phyloP scores from a whole-genome alignment of 2,113 vertebrate species.

The Rhodinocichla rosea region DNA sequence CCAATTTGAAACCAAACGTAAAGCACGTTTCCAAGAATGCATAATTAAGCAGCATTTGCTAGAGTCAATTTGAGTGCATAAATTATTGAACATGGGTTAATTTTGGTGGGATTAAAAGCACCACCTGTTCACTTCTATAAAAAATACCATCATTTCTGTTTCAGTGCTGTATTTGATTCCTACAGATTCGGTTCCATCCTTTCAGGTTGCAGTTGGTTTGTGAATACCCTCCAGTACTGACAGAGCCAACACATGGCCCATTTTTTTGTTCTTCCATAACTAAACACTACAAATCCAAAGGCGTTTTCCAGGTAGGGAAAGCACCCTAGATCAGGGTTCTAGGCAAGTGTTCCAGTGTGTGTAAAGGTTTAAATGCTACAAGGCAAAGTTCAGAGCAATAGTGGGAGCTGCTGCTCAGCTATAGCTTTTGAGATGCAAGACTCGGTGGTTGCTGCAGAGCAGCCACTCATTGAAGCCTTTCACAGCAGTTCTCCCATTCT shows the following conservation, averaged over 20 bases:
- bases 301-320: neutral
- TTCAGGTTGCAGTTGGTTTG: neutral
- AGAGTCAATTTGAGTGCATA: conserved; percentile 21
- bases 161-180: conserved; percentile 20
- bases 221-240: neutral
- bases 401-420: neutral
- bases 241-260: neutral
- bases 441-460: neutral
- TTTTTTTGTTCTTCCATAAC: neutral
- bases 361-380: neutral
- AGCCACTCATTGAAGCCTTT: neutral
- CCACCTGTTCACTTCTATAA: conserved; percentile 63
- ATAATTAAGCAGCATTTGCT: conserved; percentile 67
- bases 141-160: conserved; percentile 5
- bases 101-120: conserved; percentile 69
- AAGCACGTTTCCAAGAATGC: conserved; percentile 50
- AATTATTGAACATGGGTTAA: conserved; percentile 63
- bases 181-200: neutral
- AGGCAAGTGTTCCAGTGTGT: neutral
- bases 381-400: neutral
- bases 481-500: neutral
- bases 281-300: neutral
- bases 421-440: neutral
- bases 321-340: neutral
- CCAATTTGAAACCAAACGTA: conserved; percentile 20